These are phyloP conservation scores for Lynx canadensis DNA, from an alignment of 2,113 vertebrate genomes.

Conservation along the genomic window DNA sequence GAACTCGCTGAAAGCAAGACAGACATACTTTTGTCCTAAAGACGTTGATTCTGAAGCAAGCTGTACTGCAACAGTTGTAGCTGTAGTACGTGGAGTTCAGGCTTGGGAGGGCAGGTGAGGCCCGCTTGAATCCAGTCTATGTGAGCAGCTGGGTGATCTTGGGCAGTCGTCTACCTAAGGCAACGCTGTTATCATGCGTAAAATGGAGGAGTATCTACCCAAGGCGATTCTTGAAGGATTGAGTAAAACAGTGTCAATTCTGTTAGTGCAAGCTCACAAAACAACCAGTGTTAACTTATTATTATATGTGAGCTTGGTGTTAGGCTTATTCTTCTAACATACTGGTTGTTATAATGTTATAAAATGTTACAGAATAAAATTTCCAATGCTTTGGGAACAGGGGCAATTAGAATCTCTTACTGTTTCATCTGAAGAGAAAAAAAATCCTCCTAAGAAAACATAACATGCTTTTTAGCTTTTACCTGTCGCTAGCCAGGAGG, in stretches of 20 bases:
- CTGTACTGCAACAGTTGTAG: not conserved
- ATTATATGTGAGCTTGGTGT: not conserved
- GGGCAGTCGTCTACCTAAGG: not conserved
- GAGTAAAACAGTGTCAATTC: not conserved
- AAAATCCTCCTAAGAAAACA: not conserved
- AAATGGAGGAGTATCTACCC: not conserved
- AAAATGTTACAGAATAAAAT: not conserved
- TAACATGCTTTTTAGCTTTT: not conserved
- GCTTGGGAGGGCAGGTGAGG: too few relatives aligned
- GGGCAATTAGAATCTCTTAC: not conserved
- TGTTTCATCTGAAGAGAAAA: not conserved
- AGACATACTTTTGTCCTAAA: not conserved
- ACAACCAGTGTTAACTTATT: not conserved
- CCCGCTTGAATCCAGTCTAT: too few relatives aligned
- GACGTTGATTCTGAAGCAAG: not conserved
- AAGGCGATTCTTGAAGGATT: not conserved
- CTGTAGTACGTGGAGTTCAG: rapidly evolving
- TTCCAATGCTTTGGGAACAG: not conserved
- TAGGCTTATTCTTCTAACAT: not conserved
- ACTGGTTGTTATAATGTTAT: not conserved
- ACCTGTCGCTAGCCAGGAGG: rapidly evolving
- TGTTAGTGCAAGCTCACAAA: not conserved
- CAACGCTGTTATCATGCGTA: not conserved
- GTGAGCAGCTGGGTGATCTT: too few relatives aligned
- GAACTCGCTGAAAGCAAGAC: not conserved